phyloP scores from a whole-genome alignment of 2,113 vertebrate species.

The Ammodytes marinus region DNA sequence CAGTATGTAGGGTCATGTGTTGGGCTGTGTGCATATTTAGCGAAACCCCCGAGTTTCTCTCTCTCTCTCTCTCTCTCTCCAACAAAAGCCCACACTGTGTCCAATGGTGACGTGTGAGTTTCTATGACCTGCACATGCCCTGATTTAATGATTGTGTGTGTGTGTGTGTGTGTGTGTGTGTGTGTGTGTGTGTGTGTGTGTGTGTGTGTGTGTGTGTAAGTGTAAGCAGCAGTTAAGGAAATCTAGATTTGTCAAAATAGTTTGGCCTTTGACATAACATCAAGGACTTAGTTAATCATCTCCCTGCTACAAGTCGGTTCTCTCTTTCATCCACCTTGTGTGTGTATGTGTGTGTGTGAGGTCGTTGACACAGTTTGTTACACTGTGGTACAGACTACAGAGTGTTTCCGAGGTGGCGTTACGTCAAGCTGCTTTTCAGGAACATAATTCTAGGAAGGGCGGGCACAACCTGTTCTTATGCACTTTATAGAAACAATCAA shows the following conservation, averaged over 20 bases:
- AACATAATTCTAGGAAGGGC: constrained; percentile 60
- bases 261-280: constrained; percentile 30
- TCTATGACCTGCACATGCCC: no score
- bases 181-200: not conserved
- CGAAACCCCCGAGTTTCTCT: no score
- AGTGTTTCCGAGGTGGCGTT: constrained; percentile 30
- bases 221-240: constrained; percentile 25
- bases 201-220: constrained; percentile 26
- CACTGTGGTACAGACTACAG: constrained; percentile 7
- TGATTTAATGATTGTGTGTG: no score
- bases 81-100: no score
- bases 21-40: not conserved
- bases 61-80: no score
- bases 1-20: constrained; percentile 33
- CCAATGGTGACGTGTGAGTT: no score
- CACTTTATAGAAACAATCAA: not conserved
- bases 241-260: constrained; percentile 15
- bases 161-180: not conserved
- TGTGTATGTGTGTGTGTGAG: not conserved
- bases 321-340: not conserved
- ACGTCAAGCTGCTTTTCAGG: constrained; percentile 28
- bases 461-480: constrained; percentile 19
- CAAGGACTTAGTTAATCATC: constrained; percentile 60
- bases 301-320: not conserved
- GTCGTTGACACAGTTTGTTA: not conserved